These are phyloP conservation scores for Physeter macrocephalus DNA, from an alignment of 2,113 vertebrate genomes.

Conservation along the genomic window DNA sequence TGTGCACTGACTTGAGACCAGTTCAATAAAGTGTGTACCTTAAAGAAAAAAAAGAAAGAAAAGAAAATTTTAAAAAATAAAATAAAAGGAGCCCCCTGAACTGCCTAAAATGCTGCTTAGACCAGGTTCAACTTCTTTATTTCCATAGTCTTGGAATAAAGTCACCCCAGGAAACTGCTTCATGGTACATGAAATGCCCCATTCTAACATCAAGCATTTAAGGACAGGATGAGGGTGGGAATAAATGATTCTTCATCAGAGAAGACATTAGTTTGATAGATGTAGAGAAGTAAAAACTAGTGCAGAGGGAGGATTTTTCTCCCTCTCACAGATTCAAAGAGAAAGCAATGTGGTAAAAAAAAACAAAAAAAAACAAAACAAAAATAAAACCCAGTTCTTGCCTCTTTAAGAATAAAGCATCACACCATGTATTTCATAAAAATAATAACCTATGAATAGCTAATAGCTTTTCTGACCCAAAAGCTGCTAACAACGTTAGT, in stretches of 20 bases:
- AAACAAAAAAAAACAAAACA: not conserved
- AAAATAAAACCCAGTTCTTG: fast-evolving
- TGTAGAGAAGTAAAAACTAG: not conserved
- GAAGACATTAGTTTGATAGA: not conserved
- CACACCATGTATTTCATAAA: not conserved
- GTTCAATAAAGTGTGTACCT: not conserved
- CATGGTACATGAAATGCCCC: not conserved
- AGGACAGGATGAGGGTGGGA: not conserved
- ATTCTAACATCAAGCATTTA: not conserved
- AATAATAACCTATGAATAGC: not conserved
- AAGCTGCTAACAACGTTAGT: not conserved
- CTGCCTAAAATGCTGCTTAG: too few species aligned
- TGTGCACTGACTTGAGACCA: not conserved
- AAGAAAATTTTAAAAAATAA: not conserved
- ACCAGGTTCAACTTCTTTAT: not conserved
- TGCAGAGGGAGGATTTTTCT: not conserved
- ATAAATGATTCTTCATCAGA: not conserved
- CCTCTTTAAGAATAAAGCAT: not conserved
- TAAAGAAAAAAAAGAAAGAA: not conserved
- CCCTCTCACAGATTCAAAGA: not conserved
- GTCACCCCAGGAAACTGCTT: not conserved
- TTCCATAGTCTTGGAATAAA: not conserved
- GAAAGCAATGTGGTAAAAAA: not conserved
- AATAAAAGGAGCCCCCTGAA: not conserved
- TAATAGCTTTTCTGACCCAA: not conserved